Base-by-base conservation (phyloP, 2,797 vertebrate genomes). In the Mormyrus hasselquistii region DNA sequence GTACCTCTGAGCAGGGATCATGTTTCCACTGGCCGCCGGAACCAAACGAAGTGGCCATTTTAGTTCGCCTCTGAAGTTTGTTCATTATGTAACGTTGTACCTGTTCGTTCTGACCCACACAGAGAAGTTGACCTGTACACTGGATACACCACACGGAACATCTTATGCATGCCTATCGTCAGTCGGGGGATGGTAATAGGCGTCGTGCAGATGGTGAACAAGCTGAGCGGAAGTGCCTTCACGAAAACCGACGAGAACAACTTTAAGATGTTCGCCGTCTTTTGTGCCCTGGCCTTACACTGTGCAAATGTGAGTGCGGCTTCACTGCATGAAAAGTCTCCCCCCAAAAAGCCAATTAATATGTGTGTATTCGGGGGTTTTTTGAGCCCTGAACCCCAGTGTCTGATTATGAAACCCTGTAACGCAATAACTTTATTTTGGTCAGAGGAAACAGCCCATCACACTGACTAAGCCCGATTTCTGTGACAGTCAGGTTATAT, bases 191-290 rank as follows among this genome's bases (percentile, higher is more conserved):
- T 95, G 14, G 97, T 99, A 79, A 99, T 99, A 89, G 99, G 99
- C 1, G 99, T 99, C 91, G 98, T 99, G 91, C 99, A 99, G 95
- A 99, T 99, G 99, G 98, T 99, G 92, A 99, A 99, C 97, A 99
- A 99, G 94, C 93, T 99, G 92, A 98, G 96, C 93, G 99, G 98
- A 97, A 98, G 97, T 97, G 99, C 99, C 98, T 99, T 99, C 96
- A 99, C 98, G 93, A 99, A 99, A 96, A 99, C 98, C 0, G 99
- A 99, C 52, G 99, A 99, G 94, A 99, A 99, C 97, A 99, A 99
- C 97, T 99, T 99, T 95, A 99, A 99, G 95, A 99, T 99, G 98
- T 99, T 99, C 92, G 99, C 99, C 29, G 99, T 99, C 96, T 99
- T 99, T 93, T 99, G 99, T 93, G 99, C 99, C 93, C 94, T 99